Evolutionary conservation across 2,113 vertebrate species (phyloP), one percentile per base, ranked within the genome.

Genomic region (Bubo blakistoni): DNA sequence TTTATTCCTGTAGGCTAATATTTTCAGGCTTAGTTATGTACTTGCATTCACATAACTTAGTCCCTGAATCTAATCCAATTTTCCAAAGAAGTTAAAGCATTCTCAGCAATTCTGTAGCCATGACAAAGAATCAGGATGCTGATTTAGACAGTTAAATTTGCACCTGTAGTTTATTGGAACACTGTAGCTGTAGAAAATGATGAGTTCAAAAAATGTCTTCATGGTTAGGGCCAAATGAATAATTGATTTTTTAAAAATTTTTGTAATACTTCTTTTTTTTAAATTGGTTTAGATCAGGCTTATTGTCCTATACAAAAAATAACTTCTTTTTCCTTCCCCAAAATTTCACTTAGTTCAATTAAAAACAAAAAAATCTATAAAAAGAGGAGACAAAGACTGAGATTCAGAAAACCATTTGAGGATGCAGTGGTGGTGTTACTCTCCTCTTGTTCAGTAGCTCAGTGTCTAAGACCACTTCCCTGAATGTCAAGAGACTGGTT

Each of bases 121-220:
- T 76, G 73, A 62, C 42, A 91, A 86, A 96, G 61, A 36, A 74
- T 36, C 49, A 69, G 49, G 52, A 61, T 85, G 84, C 46, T 86
- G 83, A 92, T 82, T 95, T 70, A 70, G 49, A 71, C 32, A 72
- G 73, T 32, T 86, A 95, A 76, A 96, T 88, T 91, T 90, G 74
- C 67, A 96, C 91, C 84, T 94, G 83, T 79, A 95, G 84, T 80
- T 79, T 91, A 93, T 32, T 4, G 3, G 54, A 87, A 91, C 16
- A 21, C 29, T 61, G 8, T 65, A 49, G 63, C 38, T 80, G 40
- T 54, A 82, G 73, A 84, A 91, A 89, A 82, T 26, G 0, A 51
- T 79, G 77, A 79, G 72, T 69, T 94, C 9, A 84, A 69, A 83
- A 94, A 91, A 92, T 16, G 32, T 58, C 78, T 89, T 77, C 72